A percentile compares a stretch with the other conserved stretches of the same genome.
phyloP scores from a whole-genome alignment of 2,888 invertebrate genomes.

The Tupiocoris notatus region DNA sequence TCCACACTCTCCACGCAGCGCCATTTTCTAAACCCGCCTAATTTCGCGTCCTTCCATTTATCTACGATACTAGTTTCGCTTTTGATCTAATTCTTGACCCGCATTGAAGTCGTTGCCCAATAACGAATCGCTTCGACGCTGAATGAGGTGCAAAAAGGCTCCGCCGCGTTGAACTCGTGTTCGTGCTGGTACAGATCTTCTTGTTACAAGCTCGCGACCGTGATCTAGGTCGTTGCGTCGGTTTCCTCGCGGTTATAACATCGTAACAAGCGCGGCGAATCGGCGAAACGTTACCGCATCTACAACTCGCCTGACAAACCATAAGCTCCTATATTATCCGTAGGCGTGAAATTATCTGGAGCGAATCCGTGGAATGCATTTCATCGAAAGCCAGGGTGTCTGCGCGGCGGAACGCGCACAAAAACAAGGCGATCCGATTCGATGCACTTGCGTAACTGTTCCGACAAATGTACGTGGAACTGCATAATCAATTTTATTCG shows the following conservation, averaged over 20 bases:
- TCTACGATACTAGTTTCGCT: too few relatives aligned
- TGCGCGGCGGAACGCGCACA: neutral
- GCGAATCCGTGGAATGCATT: constrained; percentile 30
- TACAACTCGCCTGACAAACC: constrained; percentile 1
- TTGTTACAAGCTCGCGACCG: neutral
- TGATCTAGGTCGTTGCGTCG: constrained; percentile 30
- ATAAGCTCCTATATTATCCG: too few relatives aligned
- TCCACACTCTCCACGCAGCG: too few relatives aligned
- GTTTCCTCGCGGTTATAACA: neutral
- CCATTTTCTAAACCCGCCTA: too few relatives aligned
- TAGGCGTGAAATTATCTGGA: constrained; percentile 38
- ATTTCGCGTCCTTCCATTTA: too few relatives aligned
- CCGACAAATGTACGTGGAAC: neutral
- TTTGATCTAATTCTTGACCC: too few relatives aligned
- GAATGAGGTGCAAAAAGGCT: too few relatives aligned
- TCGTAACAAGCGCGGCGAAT: constrained; percentile 23
- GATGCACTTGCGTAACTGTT: neutral
- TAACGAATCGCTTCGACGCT: too few relatives aligned
- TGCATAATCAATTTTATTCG: too few relatives aligned
- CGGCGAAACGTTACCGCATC: constrained; percentile 25
- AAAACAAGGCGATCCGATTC: neutral
- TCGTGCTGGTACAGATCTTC: too few relatives aligned
- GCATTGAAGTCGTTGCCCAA: too few relatives aligned
- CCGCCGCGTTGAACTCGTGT: too few relatives aligned
- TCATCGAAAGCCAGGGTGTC: neutral